A percentile compares a stretch with the other conserved stretches of the same genome.
Conservation (phyloP, 2,797 vertebrate species). For the Betta splendens region DNA sequence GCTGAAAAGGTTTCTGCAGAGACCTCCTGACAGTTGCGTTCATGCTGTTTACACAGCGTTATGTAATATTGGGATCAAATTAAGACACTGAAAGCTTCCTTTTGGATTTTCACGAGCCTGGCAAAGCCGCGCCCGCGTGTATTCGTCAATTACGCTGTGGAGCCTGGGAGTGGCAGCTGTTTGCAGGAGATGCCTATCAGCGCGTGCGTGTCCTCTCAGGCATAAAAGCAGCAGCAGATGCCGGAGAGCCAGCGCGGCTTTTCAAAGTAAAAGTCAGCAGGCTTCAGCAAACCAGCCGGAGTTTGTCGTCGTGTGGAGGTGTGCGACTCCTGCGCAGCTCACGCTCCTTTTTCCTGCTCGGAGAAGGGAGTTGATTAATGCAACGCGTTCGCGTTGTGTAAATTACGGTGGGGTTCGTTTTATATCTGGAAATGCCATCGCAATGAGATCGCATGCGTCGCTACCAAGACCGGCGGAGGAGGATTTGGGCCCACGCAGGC, state of each 20-base stretch:
- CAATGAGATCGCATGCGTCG: constrained; percentile 18
- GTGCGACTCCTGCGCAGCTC: constrained; percentile 5
- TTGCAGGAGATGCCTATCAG: constrained; percentile 62
- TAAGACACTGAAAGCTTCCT: constrained; percentile 55
- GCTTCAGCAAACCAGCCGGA: too few relatives aligned
- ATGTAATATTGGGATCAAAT: constrained; percentile 57
- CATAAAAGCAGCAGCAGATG: constrained; percentile 67
- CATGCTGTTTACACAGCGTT: constrained; percentile 9
- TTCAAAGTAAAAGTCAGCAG: too few relatives aligned
- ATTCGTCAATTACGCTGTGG: constrained; percentile 61
- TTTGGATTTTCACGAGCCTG: constrained; percentile 43
- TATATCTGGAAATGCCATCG: constrained; percentile 34
- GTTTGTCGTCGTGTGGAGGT: too few relatives aligned
- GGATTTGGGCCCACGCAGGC: constrained; percentile 20
- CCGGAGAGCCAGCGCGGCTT: constrained; percentile 27
- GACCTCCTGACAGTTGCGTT: constrained; percentile 30
- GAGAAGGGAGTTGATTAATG: constrained; percentile 25
- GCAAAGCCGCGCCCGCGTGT: constrained; percentile 34
- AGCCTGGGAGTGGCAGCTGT: constrained; percentile 64
- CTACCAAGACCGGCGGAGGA: constrained; percentile 20
- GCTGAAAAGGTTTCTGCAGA: constrained; percentile 22
- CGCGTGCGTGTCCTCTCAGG: constrained; percentile 57
- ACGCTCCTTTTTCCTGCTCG: background rate
- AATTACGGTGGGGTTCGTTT: constrained; percentile 19
- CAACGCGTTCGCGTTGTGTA: constrained; percentile 11